Percentiles rank a stretch among this genome's conserved stretches.
phyloP scores from a whole-genome alignment of 2,113 vertebrate species.

The Sceloporus tristichus region DNA sequence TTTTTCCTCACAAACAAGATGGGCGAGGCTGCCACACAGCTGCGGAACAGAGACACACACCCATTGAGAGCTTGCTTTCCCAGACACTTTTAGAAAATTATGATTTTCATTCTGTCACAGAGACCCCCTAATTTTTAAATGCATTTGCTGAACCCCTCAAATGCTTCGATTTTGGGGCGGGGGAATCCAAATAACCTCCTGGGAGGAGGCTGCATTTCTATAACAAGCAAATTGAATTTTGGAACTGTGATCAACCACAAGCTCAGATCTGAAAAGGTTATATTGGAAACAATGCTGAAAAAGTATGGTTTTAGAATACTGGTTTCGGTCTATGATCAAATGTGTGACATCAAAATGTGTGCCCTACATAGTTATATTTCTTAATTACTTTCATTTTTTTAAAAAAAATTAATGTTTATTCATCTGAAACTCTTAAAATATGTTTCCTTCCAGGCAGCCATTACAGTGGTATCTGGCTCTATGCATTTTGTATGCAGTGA shows the following conservation, averaged over 20 bases:
- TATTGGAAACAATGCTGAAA: background rate
- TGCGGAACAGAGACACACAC: conserved; percentile 54
- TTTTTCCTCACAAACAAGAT: conserved; percentile 67
- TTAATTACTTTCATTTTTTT: background rate
- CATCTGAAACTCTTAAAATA: rapidly evolving
- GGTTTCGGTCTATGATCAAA: background rate
- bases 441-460: conserved; percentile 5
- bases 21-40: conserved; percentile 74
- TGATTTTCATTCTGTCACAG: conserved; percentile 2
- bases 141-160: conserved; percentile 7
- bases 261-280: background rate
- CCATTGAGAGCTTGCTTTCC: conserved; percentile 30
- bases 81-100: background rate
- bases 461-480: conserved; percentile 25
- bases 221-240: conserved; percentile 33
- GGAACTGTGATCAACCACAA: conserved; percentile 40
- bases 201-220: background rate
- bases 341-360: background rate
- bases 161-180: conserved; percentile 14
- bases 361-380: rapidly evolving
- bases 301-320: conserved; percentile 16
- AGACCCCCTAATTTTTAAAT: background rate
- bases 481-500: conserved; percentile 27
- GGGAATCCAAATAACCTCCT: conserved; percentile 5
- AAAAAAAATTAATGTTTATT: background rate